Evolutionary conservation across 2,797 vertebrate genomes (phyloP).

Genomic region (Erethizon dorsatum): DNA sequence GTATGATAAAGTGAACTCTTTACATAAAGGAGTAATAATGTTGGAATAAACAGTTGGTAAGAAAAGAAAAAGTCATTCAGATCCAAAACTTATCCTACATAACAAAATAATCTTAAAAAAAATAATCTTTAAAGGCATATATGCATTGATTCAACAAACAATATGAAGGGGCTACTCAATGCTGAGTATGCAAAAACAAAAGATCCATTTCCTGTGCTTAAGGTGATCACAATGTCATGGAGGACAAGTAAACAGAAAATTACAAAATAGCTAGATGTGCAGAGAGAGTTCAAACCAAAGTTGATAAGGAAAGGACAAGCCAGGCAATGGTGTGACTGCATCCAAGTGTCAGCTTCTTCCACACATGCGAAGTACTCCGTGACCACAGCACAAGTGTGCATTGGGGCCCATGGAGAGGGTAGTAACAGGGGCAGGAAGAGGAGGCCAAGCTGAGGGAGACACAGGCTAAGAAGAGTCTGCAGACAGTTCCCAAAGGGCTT

Average conservation of each 20-base stretch:
- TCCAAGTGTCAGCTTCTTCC: neutral
- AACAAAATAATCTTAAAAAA: neutral
- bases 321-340: neutral
- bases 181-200: neutral
- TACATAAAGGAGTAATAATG: neutral
- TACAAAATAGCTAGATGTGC: neutral
- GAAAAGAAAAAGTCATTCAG: neutral
- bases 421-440: neutral
- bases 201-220: neutral
- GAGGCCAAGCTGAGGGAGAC: neutral
- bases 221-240: neutral
- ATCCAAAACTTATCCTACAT: neutral
- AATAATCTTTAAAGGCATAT: neutral
- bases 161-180: neutral
- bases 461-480: neutral
- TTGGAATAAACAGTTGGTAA: neutral
- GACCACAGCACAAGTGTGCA: neutral
- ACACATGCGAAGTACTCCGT: neutral
- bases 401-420: rapidly evolving
- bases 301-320: neutral
- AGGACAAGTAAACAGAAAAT: neutral
- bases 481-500: neutral
- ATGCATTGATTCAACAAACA: constrained; percentile 18
- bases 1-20: neutral
- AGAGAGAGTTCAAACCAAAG: neutral